Conservation (phyloP, 2,113 vertebrate genomes). For the Archilochus colubris region DNA sequence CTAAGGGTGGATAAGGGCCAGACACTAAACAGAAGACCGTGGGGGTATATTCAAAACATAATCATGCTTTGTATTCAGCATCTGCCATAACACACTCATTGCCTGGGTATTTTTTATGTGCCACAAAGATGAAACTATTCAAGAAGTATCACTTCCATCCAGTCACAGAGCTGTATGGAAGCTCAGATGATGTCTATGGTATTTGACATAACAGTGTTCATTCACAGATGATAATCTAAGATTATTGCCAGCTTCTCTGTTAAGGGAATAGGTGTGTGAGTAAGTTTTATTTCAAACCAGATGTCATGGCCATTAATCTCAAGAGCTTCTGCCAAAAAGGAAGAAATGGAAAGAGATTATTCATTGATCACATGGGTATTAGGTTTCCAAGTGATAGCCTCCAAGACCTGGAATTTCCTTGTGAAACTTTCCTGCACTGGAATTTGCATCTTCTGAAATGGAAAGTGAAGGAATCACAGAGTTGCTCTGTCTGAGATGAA, state of each 20-base stretch:
- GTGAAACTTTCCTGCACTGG: not conserved
- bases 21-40: not conserved
- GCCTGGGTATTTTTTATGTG: not conserved
- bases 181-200: not conserved
- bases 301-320: not conserved
- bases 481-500: not conserved
- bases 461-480: not conserved
- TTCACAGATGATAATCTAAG: not conserved
- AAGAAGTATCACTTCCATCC: not conserved
- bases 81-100: not conserved
- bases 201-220: not conserved
- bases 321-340: not conserved
- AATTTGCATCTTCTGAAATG: not conserved
- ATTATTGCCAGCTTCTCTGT: not conserved
- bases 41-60: not conserved
- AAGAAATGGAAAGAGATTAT: not conserved
- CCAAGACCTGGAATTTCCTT: not conserved
- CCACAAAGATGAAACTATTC: not conserved
- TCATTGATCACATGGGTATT: not conserved
- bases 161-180: not conserved
- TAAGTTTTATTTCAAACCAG: conserved; percentile 5
- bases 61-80: not conserved
- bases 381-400: not conserved
- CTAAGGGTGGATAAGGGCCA: not conserved
- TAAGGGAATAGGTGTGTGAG: not conserved